phyloP scores from a whole-genome alignment of 2,888 invertebrate species.

The Amblyjoppa fuscipennis region DNA sequence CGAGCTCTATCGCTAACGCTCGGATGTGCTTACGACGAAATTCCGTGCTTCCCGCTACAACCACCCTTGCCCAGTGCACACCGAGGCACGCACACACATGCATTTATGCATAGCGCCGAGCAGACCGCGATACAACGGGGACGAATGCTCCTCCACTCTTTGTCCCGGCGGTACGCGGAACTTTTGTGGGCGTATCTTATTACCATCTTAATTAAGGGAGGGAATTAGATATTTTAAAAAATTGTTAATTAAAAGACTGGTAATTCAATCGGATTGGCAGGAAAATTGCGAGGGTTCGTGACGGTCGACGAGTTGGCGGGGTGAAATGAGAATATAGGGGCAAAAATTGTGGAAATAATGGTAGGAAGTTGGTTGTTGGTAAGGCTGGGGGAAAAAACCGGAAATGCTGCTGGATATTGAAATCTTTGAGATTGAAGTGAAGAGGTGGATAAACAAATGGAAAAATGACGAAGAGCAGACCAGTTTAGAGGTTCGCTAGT shows the following conservation, averaged over 20 bases:
- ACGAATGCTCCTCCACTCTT: constrained; percentile 32
- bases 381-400: no score
- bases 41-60: constrained; percentile 62
- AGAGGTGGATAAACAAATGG: not conserved
- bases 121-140: constrained; percentile 54
- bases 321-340: not conserved
- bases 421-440: not conserved
- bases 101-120: constrained; percentile 35
- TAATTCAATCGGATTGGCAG: not conserved
- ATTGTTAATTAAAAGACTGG: not conserved
- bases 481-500: not conserved
- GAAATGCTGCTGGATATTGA: not conserved
- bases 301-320: not conserved
- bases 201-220: constrained; percentile 59
- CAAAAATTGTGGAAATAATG: not conserved
- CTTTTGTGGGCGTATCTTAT: constrained; percentile 31
- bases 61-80: constrained; percentile 26
- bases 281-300: not conserved
- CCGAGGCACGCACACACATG: constrained; percentile 13
- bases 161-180: not conserved
- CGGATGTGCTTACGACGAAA: constrained; percentile 65
- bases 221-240: constrained; percentile 4
- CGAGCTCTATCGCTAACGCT: constrained; percentile 65
- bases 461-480: not conserved
- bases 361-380: not conserved